Base-by-base conservation (phyloP, 1,140 invertebrate species). In the Alviniconcha marisindica region DNA sequence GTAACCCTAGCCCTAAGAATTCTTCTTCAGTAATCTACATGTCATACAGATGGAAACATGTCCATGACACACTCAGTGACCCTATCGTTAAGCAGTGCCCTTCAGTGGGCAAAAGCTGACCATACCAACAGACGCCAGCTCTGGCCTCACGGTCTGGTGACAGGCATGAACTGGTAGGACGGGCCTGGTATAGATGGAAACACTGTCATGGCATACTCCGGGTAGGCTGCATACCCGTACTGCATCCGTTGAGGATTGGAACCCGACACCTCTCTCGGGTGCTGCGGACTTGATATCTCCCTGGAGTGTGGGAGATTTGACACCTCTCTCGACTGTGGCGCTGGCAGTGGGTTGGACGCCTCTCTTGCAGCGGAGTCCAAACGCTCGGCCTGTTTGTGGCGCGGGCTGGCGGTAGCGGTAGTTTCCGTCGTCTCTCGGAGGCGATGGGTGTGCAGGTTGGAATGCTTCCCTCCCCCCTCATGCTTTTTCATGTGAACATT, bases 401-500 rank as follows among this genome's bases (percentile, higher is more conserved):
- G 18, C 56, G n/a, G 56, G 21, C 7, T 60, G 56, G 18, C n/a
- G 18, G 56, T 7, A 7, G 1, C 56, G 18, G 56, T 14, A 2
- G 56, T 21, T 12, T 0, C 0, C n/a, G 18, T n/a, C 7, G 56
- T n/a, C 56, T 21, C 18, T 24, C 1, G 0, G 56, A 5, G 18
- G 56, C 1, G 56, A 60, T 24, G 7, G 56, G 56, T 7, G 56
- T 24, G 56, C n/a, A 7, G 5, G 21, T 18, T 24, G 21, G 18
- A 21, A 0, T 24, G 5, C 56, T 60, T 24, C 4, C 56, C 56
- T 60, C 56, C 56, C n/a, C 56, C 56, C n/a, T 60, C 31, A 48
- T 77, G 76, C 36, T 77, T 77, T 28, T 77, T 77, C 76, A 77
- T 51, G 51, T 77, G 76, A 4, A 51, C 44, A 33, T 77, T 69